Base-by-base conservation (phyloP, 2,113 vertebrate genomes). In the Camelus bactrianus region DNA sequence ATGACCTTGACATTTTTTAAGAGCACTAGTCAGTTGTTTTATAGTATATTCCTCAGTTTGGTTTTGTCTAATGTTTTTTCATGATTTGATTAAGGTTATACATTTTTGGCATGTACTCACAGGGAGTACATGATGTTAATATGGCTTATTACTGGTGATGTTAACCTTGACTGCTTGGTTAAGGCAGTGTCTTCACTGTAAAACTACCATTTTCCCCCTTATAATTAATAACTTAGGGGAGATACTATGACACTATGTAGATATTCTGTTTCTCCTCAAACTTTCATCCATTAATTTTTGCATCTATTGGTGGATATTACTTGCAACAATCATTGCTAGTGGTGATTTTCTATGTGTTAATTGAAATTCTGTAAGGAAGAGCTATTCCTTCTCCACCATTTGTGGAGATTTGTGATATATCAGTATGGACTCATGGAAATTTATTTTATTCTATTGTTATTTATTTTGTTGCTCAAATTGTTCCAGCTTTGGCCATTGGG, bases 361-460 rank as follows among this genome's bases (percentile, higher is more conserved):
- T 76, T 89, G 22, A 35, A 89, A 89, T 81, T 89, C 24, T 69
- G 2, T 89, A 85, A 84, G 16, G 13, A 89, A 76, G 22, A 81
- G 28, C 24, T 89, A 13, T 56, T 91, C 8, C 11, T 73, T 38
- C n/a, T 65, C 46, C 30, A 65, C 38, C 26, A 83, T 46, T 89
- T 52, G 46, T 52, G 13, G 22, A 72, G 70, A 48, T 75, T 48
- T 75, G 26, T 42, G 38, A 42, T 42, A 56, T 38, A 9, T 52
- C 14, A 48, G 15, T 54, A 48, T 56, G 26, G 76, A 95, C 38
- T 91, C 69, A 56, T 20, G 42, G n/a, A 72, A 26, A 96, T 48
- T 89, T 80, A 82, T 46, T 76, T 95, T 88, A 93, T 62, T 73
- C 19, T 93, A 58, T 52, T 62, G n/a, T 26, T 80, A 89, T 5